A percentile compares a stretch with the other conserved stretches of the same genome.
Conservation (phyloP, 2,797 vertebrate genomes). For the Syngnathus rostellatus region DNA sequence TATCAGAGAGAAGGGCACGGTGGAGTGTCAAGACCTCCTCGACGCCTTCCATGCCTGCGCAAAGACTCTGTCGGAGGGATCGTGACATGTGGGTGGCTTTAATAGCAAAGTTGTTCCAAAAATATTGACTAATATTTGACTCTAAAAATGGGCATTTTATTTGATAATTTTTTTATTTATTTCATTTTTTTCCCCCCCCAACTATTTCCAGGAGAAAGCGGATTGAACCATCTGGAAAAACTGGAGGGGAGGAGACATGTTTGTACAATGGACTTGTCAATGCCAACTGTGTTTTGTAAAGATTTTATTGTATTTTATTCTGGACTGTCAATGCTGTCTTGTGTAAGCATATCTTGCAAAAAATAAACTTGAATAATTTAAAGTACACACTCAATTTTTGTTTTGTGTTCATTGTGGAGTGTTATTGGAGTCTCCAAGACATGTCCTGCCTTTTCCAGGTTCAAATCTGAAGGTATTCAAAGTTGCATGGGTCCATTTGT, state of each 20-base stretch:
- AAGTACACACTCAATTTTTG: neutral
- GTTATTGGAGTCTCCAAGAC: too few species aligned
- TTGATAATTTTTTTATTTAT: neutral
- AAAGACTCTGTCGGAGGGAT: slow-evolving; percentile 58
- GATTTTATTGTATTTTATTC: neutral
- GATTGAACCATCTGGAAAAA: slow-evolving; percentile 45
- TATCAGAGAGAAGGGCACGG: slow-evolving; percentile 54
- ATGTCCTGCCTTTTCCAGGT: too few species aligned
- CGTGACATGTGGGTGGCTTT: slow-evolving; percentile 28
- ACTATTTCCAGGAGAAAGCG: slow-evolving; percentile 1
- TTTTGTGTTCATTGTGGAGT: neutral
- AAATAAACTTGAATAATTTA: neutral
- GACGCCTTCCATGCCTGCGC: slow-evolving; percentile 66
- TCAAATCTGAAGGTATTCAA: too few species aligned
- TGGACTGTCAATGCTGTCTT: neutral
- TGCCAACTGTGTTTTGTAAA: neutral
- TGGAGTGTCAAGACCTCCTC: slow-evolving; percentile 62
- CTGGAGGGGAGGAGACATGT: neutral
- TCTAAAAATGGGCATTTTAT: neutral
- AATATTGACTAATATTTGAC: neutral
- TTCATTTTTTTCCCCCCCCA: too few species aligned
- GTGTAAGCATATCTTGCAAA: neutral
- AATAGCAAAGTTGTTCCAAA: slow-evolving; percentile 23
- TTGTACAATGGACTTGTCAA: neutral
- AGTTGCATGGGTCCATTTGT: too few species aligned